Conservation (phyloP, 1,140 invertebrate species). For the Ridgeia piscesae region DNA sequence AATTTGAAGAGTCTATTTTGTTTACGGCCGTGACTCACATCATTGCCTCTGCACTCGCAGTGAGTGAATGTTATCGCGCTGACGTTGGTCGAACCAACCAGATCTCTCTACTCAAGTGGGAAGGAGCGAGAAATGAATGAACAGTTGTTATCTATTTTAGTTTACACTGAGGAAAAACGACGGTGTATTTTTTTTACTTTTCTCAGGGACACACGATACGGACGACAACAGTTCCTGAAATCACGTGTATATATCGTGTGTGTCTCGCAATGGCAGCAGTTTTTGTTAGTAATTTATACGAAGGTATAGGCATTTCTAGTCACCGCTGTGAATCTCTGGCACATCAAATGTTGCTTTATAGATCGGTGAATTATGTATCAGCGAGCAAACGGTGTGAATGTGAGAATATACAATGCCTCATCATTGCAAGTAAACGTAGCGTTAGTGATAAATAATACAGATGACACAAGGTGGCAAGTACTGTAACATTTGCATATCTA, state of each 20-base stretch:
- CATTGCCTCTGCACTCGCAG: neutral
- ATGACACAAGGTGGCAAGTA: neutral
- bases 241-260: neutral
- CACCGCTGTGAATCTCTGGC: neutral
- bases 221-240: neutral
- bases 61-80: neutral
- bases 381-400: neutral
- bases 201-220: neutral
- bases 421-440: neutral
- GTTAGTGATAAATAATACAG: too few species aligned
- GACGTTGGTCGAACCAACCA: neutral
- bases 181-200: slow-evolving; percentile 2
- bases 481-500: neutral
- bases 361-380: neutral
- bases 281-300: neutral
- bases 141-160: neutral
- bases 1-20: slow-evolving; percentile 6
- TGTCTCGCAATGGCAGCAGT: neutral
- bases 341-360: neutral
- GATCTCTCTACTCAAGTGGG: neutral
- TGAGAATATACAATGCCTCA: neutral
- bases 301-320: neutral
- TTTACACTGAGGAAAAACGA: neutral
- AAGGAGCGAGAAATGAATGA: neutral
- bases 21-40: neutral